Percentiles rank a stretch among this genome's conserved stretches.
These are phyloP conservation scores for Aporophyla lueneburgensis DNA, from an alignment of 2,888 invertebrate species.

Conservation along the genomic window DNA sequence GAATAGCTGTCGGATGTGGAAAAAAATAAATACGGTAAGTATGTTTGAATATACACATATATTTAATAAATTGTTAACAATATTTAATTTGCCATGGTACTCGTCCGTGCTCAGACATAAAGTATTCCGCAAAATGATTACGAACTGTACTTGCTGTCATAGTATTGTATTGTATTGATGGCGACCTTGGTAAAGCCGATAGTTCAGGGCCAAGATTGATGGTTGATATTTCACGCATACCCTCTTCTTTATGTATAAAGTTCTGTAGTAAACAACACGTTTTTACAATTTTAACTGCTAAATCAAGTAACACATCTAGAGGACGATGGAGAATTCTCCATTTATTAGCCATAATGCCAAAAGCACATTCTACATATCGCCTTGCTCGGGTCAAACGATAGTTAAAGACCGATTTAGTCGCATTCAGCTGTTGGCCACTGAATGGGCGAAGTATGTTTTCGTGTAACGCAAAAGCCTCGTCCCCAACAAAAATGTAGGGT, in stretches of 20 bases:
- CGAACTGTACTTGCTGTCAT: slow-evolving; percentile 33
- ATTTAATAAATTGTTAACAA: slow-evolving; percentile 36
- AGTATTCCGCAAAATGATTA: slow-evolving; percentile 22
- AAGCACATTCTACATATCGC: slow-evolving; percentile 12
- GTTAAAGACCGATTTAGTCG: not conserved
- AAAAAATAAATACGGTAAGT: slow-evolving; percentile 23
- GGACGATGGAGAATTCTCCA: slow-evolving; percentile 3
- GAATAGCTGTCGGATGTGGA: slow-evolving; percentile 33
- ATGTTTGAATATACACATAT: slow-evolving; percentile 21
- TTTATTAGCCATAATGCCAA: slow-evolving; percentile 7
- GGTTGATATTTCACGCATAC: slow-evolving; percentile 34
- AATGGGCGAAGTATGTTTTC: not conserved
- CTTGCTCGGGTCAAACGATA: slow-evolving; percentile 5
- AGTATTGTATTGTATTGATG: slow-evolving; percentile 30
- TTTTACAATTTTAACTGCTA: slow-evolving; percentile 3
- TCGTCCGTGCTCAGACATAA: not conserved
- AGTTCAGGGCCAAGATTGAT: slow-evolving; percentile 36
- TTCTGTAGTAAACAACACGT: slow-evolving; percentile 13
- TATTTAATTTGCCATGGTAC: slow-evolving; percentile 30
- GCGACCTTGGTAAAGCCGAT: slow-evolving; percentile 36
- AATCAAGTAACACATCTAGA: slow-evolving; percentile 2
- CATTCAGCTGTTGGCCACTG: slow-evolving; percentile 1
- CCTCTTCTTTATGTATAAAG: slow-evolving; percentile 6
- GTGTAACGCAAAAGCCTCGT: not conserved
- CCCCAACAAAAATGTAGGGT: not conserved